Conservation (phyloP, 1,140 invertebrate genomes). For the Neodiprion lecontei region DNA sequence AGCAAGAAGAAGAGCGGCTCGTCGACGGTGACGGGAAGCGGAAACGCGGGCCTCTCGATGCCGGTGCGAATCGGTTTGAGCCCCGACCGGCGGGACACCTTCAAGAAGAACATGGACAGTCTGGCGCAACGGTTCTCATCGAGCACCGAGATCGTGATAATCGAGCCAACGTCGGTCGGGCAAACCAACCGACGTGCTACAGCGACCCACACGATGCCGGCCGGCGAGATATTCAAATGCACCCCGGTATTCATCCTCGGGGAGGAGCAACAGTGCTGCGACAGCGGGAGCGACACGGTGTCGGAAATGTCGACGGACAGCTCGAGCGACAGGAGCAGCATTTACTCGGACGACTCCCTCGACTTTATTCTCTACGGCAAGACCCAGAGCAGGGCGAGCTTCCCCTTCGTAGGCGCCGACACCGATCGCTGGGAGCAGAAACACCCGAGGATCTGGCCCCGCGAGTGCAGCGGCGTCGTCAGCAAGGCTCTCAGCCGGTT, state of each 20-base stretch:
- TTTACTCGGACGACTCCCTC: slow-evolving; percentile 64
- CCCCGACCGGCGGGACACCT: slow-evolving; percentile 57
- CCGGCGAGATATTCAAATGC: slow-evolving; percentile 61
- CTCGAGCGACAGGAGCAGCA: slow-evolving; percentile 65
- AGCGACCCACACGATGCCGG: slow-evolving; percentile 60
- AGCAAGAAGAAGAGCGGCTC: slow-evolving; percentile 24
- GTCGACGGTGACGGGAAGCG: slow-evolving; percentile 22
- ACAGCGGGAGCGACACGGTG: slow-evolving; percentile 63
- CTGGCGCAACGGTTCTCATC: slow-evolving; percentile 57
- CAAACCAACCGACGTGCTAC: slow-evolving; percentile 49
- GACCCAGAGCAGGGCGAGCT: slow-evolving; percentile 53
- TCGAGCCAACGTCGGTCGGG: slow-evolving; percentile 37
- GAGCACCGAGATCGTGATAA: slow-evolving; percentile 52
- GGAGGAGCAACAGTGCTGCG: slow-evolving; percentile 61
- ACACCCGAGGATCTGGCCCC: slow-evolving; percentile 51
- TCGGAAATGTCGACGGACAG: slow-evolving; percentile 67
- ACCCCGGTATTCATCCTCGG: slow-evolving; percentile 62
- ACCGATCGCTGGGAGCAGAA: slow-evolving; percentile 49
- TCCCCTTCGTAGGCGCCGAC: slow-evolving; percentile 49
- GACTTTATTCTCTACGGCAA: slow-evolving; percentile 59
- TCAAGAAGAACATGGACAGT: slow-evolving; percentile 61
- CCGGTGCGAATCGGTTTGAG: slow-evolving; percentile 51
- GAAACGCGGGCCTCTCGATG: slow-evolving; percentile 16
- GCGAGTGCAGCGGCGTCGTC: slow-evolving; percentile 61
- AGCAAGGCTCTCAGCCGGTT: slow-evolving; percentile 62